Evolutionary conservation across 2,888 invertebrate genomes (phyloP).

Genomic region (Clistopyga incitator): DNA sequence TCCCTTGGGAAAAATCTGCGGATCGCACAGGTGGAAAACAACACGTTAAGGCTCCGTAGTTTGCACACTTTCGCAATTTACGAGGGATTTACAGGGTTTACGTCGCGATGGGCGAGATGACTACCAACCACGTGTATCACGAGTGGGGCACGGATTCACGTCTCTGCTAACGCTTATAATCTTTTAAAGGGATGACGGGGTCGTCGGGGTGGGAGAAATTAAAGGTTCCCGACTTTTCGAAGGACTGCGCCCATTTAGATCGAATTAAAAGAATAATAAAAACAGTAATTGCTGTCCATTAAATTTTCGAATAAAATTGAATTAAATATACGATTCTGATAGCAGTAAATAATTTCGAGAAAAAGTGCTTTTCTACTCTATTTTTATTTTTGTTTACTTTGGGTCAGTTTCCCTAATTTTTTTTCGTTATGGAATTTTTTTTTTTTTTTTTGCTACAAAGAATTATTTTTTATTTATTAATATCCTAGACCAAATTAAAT

Average conservation of each 20-base stretch:
- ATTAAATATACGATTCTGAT: too few species aligned
- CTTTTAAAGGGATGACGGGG: conserved; percentile 59
- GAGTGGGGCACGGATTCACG: conserved; percentile 29
- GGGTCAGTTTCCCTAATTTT: too few species aligned
- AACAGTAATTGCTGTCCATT: background rate
- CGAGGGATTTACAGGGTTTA: background rate
- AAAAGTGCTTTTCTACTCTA: too few species aligned
- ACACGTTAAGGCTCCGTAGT: background rate
- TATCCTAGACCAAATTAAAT: background rate
- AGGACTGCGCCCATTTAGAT: conserved; percentile 2
- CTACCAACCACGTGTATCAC: conserved; percentile 23
- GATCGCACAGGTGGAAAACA: background rate
- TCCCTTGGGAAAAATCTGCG: background rate
- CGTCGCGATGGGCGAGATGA: conserved; percentile 12
- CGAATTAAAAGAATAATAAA: background rate
- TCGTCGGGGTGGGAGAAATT: conserved; percentile 36
- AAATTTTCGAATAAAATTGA: too few species aligned
- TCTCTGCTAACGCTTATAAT: background rate
- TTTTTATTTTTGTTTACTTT: too few species aligned
- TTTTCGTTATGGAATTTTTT: too few species aligned
- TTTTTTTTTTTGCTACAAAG: too few species aligned
- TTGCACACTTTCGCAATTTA: background rate
- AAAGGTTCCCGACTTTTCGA: conserved; percentile 36
- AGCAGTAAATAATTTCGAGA: too few species aligned
- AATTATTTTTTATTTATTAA: too few species aligned